Evolutionary conservation across 2,113 vertebrate species (phyloP), one percentile per base, ranked within the genome.

Genomic region (Gallinago undulata): DNA sequence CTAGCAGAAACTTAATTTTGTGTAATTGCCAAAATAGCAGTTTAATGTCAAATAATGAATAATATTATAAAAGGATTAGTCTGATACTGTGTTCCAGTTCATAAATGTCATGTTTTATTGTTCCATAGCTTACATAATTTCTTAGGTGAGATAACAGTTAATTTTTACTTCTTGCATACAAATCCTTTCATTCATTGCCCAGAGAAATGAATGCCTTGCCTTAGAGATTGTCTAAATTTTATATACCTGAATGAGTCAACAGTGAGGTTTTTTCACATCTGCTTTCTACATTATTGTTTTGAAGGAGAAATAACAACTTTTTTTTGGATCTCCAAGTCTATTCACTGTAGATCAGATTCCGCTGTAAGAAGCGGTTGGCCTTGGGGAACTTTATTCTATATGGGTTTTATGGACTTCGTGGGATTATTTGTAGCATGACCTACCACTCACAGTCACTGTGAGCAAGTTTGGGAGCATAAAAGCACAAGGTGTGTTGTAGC

Each of bases 111-210:
- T 4, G 7, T 66, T 87, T 86, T 93, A 69, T 80, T 83, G 17
- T 93, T 94, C 66, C 21, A 10, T 39, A 79, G 56, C 59, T 75
- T 83, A 85, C 41, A 50, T 89, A 78, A 87, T 96, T 96, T 96
- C 70, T 86, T 75, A 64, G 47, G 78, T 90, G 85, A 87, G 76
- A 62, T 70, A 93, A 86, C 45, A 92, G 83, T 75, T 80, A 72
- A 90, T 94, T 95, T 96, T 93, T 48, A 76, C 53, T 13, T 94
- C 62, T 90, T 84, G 33, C 45, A 45, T 77, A 31, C 24, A 86
- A 90, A 87, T 72, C 30, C 48, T 73, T 43, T 6, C 73, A 70
- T 94, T 89, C 63, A 51, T 47, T 85, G 74, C 64, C n/a, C 63
- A 82, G 30, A 69, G 45, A 91, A 92, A 93, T 51, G 0, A 74